A percentile compares a stretch with the other conserved stretches of the same genome.
Conservation (phyloP, 2,797 vertebrate species). For the Chrosomus eos region DNA sequence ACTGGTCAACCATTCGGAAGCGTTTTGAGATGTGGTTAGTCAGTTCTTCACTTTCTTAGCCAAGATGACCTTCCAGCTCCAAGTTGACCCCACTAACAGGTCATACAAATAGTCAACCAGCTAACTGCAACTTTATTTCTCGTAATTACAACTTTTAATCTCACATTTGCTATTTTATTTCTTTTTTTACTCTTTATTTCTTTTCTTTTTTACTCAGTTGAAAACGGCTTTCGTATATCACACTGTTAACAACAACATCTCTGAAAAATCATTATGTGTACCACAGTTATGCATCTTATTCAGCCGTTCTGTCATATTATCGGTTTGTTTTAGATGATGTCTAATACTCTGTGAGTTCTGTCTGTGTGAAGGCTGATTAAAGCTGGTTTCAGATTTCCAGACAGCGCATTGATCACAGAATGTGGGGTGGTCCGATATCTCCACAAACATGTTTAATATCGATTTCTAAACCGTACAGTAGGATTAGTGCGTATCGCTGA, state of each 20-base stretch:
- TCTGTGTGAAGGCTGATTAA: not conserved
- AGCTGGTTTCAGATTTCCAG: conserved; percentile 26
- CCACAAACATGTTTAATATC: not conserved
- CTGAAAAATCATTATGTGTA: not conserved
- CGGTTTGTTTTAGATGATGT: not conserved
- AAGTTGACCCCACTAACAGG: not conserved
- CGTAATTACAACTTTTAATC: not conserved
- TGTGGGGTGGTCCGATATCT: not conserved
- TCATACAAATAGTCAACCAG: not conserved
- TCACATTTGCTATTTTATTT: not conserved
- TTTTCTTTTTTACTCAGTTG: too few relatives aligned
- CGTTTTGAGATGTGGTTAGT: not conserved
- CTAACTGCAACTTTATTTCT: not conserved
- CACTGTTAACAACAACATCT: not conserved
- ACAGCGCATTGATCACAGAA: conserved; percentile 38
- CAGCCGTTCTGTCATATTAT: not conserved
- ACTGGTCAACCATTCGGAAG: not conserved
- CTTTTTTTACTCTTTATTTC: too few relatives aligned
- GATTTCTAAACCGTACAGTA: not conserved
- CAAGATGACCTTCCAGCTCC: not conserved
- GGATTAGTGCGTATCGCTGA: not conserved
- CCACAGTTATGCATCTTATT: conserved; percentile 16
- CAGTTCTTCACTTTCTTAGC: not conserved
- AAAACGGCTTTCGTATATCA: not conserved
- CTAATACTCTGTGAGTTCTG: conserved; percentile 14